Evolutionary conservation across 2,888 invertebrate species (phyloP), one percentile per base, ranked within the genome.

Genomic region (Gandaritis pyraliata): DNA sequence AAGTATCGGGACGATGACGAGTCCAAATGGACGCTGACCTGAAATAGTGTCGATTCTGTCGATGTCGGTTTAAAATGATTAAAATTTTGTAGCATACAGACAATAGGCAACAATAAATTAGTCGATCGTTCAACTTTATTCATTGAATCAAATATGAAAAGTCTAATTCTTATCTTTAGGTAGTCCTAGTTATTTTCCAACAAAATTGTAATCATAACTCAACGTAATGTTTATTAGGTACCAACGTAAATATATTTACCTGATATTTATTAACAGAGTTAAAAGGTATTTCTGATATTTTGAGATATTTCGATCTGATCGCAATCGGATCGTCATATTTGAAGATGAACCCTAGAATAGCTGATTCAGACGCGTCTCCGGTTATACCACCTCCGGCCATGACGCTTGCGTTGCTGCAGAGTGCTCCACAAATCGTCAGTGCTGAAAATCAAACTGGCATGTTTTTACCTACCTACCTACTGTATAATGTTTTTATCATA

Each of bases 331-430:
- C 96, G 45, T 96, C 96, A 36, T 75, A 75, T 64, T 81, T 71
- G 33, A 73, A 95, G 85, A 78, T 95, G 95, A 83, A 97, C 85
- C 93, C 96, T 94, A 98, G 93, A 62, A 98, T 93, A 63, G 98
- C 98, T 50, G 97, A 96, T 90, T 98, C 98, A 1, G 98, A 98
- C 16, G 98, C 98, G 85, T 98, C 98, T 61, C 98, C 98, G 1
- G 66, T 83, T 94, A 97, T 72, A 94, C 95, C 88, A 94, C 97
- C 86, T 94, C 94, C 91, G 95, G 96, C 71, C 95, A 93, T 97
- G 88, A 99, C 96, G 83, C 96, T 97, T 61, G 99, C 99, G 69
- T 98, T 95, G 88, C 98, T 99, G 92, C 99, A 99, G 69, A 99
- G 93, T 55, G 98, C 96, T 48, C 98, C 97, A 81, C 99, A 97